Conservation (phyloP, 2,888 invertebrate species). For the Spilosoma lubricipeda region DNA sequence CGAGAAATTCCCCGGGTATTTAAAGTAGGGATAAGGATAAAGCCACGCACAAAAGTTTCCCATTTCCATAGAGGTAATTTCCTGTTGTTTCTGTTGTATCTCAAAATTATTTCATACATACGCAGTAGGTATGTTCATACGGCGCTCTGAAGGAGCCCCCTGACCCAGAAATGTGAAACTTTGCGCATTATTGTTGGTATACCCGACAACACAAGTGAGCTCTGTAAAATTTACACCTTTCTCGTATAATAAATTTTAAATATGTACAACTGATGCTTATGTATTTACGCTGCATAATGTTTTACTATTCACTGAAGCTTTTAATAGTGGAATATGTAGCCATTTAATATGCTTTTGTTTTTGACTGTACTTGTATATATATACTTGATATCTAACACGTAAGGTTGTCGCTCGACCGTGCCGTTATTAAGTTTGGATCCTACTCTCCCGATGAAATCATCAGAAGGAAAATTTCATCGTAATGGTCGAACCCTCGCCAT, state of each 20-base stretch:
- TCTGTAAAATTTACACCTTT: slow-evolving; percentile 48
- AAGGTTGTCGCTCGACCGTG: slow-evolving; percentile 44
- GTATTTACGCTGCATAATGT: slow-evolving; percentile 35
- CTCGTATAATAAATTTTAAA: slow-evolving; percentile 43
- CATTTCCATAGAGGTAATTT: slow-evolving; percentile 57
- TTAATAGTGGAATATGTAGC: slow-evolving; percentile 16
- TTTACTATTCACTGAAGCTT: slow-evolving; percentile 24
- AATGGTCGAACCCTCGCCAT: slow-evolving; percentile 28
- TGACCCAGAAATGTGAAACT: slow-evolving; percentile 61
- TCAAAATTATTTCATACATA: slow-evolving; percentile 57
- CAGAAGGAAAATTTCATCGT: slow-evolving; percentile 47
- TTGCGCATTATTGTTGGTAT: slow-evolving; percentile 60
- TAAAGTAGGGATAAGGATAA: slow-evolving; percentile 40
- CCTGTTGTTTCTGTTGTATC: slow-evolving; percentile 50
- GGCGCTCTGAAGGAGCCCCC: slow-evolving; percentile 50
- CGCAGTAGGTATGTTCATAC: slow-evolving; percentile 46
- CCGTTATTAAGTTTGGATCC: slow-evolving; percentile 55
- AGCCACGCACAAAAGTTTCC: slow-evolving; percentile 48
- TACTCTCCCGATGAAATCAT: slow-evolving; percentile 51
- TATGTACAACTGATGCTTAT: slow-evolving; percentile 38
- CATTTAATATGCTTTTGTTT: slow-evolving; percentile 36
- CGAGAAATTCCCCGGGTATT: slow-evolving; percentile 33
- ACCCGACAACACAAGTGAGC: slow-evolving; percentile 55
- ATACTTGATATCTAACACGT: slow-evolving; percentile 39
- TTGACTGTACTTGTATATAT: slow-evolving; percentile 41